Evolutionary conservation across 2,888 invertebrate species (phyloP).

Genomic region (Orchesella flavescens): DNA sequence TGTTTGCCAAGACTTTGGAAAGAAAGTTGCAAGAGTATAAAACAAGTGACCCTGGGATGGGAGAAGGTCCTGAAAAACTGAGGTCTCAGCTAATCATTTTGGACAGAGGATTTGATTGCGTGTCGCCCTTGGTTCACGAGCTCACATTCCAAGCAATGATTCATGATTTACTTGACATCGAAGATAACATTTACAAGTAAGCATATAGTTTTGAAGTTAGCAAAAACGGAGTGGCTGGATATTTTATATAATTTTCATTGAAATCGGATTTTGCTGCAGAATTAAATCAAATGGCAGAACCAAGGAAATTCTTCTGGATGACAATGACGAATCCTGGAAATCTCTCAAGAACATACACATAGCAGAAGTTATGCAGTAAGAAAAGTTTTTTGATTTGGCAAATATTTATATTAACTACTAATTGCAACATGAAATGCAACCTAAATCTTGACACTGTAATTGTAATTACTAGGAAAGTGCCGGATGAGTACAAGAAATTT

Average conservation of each 20-base stretch:
- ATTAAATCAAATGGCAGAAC: conserved; percentile 27
- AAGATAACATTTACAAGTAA: conserved; percentile 54
- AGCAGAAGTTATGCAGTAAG: conserved; percentile 65
- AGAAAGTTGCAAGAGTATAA: conserved; percentile 68
- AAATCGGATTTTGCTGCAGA: conserved; percentile 5
- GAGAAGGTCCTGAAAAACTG: conserved; percentile 63
- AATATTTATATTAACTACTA: not conserved
- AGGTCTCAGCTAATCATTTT: conserved; percentile 68
- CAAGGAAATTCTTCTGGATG: conserved; percentile 66
- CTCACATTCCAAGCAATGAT: conserved; percentile 64
- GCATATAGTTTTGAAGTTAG: not conserved
- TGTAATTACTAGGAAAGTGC: conserved; percentile 59
- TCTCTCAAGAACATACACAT: conserved; percentile 67
- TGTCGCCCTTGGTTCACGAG: conserved; percentile 58
- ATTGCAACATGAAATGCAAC: not conserved
- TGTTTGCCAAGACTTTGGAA: conserved; percentile 66
- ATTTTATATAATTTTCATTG: not conserved
- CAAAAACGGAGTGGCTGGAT: too few relatives aligned
- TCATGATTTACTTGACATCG: conserved; percentile 49
- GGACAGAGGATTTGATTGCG: conserved; percentile 63
- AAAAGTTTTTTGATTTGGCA: conserved; percentile 74
- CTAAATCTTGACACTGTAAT: too few relatives aligned
- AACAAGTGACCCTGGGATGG: conserved; percentile 59
- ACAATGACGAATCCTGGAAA: conserved; percentile 67
- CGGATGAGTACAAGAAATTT: conserved; percentile 65